These are phyloP conservation scores for Hylaeus anthracinus DNA, from an alignment of 1,140 invertebrate species.

Conservation along the genomic window DNA sequence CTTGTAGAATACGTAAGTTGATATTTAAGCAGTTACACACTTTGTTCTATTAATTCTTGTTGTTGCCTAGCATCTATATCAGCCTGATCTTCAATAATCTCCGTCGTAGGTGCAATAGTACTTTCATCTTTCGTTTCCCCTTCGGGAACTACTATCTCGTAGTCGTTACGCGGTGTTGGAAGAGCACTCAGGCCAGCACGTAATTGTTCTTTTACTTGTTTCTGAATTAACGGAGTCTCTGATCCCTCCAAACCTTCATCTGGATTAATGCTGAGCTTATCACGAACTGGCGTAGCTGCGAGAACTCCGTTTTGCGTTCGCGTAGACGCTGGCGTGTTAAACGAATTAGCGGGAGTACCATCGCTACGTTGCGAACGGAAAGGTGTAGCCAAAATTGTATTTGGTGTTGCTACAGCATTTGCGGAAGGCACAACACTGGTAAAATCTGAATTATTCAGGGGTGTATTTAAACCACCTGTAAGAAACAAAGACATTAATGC, in stretches of 20 bases:
- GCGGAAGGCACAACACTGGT: slow-evolving; percentile 89
- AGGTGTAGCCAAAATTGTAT: slow-evolving; percentile 96
- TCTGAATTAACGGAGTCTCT: slow-evolving; percentile 86
- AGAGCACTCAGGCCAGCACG: slow-evolving; percentile 88
- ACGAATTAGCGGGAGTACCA: slow-evolving; percentile 75
- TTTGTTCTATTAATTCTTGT: slow-evolving; percentile 83
- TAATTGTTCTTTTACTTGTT: slow-evolving; percentile 88
- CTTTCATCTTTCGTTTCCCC: slow-evolving; percentile 86
- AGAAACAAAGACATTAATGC: slow-evolving; percentile 50
- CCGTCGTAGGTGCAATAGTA: slow-evolving; percentile 72
- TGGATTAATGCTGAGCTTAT: slow-evolving; percentile 97
- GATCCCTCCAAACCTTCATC: slow-evolving; percentile 88
- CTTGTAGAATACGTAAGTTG: neutral
- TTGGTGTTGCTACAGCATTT: slow-evolving; percentile 92
- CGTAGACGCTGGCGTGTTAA: slow-evolving; percentile 75
- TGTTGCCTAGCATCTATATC: slow-evolving; percentile 90
- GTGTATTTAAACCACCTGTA: slow-evolving; percentile 93
- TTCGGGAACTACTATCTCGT: slow-evolving; percentile 98
- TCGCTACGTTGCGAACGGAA: slow-evolving; percentile 85
- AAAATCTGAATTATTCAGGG: slow-evolving; percentile 94
- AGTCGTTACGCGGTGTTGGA: slow-evolving; percentile 97
- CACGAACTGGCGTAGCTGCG: slow-evolving; percentile 88
- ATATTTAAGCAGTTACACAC: slow-evolving; percentile 74
- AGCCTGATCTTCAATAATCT: slow-evolving; percentile 90
- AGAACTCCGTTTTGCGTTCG: slow-evolving; percentile 74